Evolutionary conservation across 2,888 invertebrate species (phyloP).

Genomic region (Chaitophorus viminalis): DNA sequence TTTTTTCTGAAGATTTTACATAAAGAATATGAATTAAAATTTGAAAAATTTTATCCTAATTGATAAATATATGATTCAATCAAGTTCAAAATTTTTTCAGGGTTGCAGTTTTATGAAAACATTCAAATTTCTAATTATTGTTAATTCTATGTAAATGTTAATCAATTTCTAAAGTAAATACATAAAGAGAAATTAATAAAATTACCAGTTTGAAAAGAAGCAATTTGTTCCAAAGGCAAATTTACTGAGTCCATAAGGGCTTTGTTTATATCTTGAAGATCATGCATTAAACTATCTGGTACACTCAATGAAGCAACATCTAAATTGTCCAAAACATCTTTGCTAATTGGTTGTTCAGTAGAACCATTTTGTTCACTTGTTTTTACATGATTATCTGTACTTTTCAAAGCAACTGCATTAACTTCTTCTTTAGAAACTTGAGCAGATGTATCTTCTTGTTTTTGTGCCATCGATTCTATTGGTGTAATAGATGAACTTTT

Average conservation of each 20-base stretch:
- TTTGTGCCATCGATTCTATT: constrained; percentile 11
- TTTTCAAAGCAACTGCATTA: neutral
- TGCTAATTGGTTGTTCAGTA: neutral
- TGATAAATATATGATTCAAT: neutral
- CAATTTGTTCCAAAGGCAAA: constrained; percentile 42
- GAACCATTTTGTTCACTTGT: neutral
- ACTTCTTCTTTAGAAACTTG: constrained; percentile 14
- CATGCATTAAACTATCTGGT: constrained; percentile 41
- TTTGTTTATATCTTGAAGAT: constrained; percentile 19
- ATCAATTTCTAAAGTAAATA: too few relatives aligned
- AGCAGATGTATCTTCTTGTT: constrained; percentile 9
- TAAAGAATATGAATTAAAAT: constrained; percentile 52
- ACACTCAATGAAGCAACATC: constrained; percentile 53
- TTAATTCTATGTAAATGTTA: too few relatives aligned
- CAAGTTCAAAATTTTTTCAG: constrained; percentile 4
- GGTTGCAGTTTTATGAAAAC: neutral
- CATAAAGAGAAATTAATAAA: neutral
- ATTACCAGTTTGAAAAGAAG: constrained; percentile 50
- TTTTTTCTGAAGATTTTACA: constrained; percentile 35
- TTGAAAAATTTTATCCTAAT: constrained; percentile 42
- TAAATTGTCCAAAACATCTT: constrained; percentile 28
- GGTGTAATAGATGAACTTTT: neutral
- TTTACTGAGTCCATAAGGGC: constrained; percentile 20
- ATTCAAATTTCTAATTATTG: neutral
- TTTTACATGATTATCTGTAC: neutral